A percentile compares a stretch with the other conserved stretches of the same genome.
Conservation (phyloP, 2,888 invertebrate species). For the Cryptophagus acutangulus region DNA sequence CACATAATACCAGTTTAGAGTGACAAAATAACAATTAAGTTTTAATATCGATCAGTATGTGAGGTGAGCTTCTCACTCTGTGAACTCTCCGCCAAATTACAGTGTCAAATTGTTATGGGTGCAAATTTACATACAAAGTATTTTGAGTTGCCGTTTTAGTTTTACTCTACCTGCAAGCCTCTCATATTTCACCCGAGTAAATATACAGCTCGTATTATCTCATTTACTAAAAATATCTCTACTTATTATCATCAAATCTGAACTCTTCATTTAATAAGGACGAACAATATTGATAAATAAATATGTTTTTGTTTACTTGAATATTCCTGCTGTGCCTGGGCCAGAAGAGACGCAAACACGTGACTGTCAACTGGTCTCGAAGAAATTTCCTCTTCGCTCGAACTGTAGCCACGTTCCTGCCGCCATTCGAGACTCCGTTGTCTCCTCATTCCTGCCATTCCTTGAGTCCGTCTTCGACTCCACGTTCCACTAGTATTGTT, state of each 20-base stretch:
- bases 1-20: no score
- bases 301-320: constrained; percentile 53
- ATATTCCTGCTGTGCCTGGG: constrained; percentile 56
- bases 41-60: constrained; percentile 1
- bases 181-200: no score
- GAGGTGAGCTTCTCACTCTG: background rate
- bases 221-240: constrained; percentile 30
- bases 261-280: background rate
- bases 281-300: no score
- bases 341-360: constrained; percentile 53
- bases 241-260: background rate
- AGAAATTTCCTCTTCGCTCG: constrained; percentile 52
- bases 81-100: background rate
- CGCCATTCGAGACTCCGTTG: constrained; percentile 58
- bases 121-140: no score
- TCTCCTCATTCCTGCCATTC: constrained; percentile 46
- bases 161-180: no score
- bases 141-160: no score
- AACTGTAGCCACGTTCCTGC: constrained; percentile 52
- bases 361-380: constrained; percentile 52
- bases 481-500: constrained; percentile 42
- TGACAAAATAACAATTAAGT: background rate
- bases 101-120: no score
- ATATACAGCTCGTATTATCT: no score
- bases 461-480: constrained; percentile 42